phyloP scores from a whole-genome alignment of 2,113 vertebrate species.

The Uria aalge region DNA sequence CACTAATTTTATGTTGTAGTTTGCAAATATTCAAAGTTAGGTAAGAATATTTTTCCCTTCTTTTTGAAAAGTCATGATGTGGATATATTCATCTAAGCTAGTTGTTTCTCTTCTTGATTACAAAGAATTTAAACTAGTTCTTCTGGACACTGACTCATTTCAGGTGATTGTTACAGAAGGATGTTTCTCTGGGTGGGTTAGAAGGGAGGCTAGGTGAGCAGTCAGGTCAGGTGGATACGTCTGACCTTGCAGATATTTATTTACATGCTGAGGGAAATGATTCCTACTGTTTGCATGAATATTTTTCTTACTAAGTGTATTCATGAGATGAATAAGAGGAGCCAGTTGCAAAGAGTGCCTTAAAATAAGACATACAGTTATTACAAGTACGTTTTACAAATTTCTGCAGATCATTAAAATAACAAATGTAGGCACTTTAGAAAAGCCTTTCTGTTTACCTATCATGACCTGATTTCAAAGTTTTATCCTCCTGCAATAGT shows the following conservation, averaged over 20 bases:
- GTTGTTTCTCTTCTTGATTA: background rate
- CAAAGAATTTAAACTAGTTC: background rate
- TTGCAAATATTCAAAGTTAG: background rate
- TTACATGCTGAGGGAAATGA: background rate
- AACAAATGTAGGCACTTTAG: background rate
- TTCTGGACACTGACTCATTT: background rate
- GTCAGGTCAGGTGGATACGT: background rate
- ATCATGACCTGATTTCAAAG: background rate
- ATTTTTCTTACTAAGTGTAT: background rate
- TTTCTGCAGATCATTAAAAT: background rate
- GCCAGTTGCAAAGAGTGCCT: background rate
- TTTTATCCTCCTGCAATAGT: background rate
- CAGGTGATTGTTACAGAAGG: background rate
- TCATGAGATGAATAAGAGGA: background rate
- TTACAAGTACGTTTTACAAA: background rate
- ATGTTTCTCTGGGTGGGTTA: background rate
- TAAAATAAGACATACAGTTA: background rate
- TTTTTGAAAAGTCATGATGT: background rate
- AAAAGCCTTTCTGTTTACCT: background rate
- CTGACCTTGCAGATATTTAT: background rate
- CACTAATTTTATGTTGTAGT: background rate
- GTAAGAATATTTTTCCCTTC: background rate
- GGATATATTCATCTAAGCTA: background rate
- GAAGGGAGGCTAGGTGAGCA: background rate
- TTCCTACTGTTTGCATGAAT: background rate